A percentile compares a stretch with the other conserved stretches of the same genome.
Evolutionary conservation across 1,140 invertebrate species (phyloP).

Genomic region (Nasonia longicornis): DNA sequence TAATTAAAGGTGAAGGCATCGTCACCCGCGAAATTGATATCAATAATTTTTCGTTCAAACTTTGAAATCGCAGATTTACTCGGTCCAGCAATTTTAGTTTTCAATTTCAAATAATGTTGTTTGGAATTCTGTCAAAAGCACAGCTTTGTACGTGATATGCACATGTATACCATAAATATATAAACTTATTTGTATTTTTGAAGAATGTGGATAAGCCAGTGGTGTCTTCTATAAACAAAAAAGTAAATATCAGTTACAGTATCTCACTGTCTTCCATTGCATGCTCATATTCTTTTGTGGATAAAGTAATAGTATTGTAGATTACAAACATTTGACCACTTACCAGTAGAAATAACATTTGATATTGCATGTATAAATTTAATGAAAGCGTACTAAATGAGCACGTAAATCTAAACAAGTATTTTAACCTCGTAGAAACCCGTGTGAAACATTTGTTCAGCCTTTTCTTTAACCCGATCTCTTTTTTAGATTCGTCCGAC

Average conservation of each 20-base stretch:
- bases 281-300: neutral
- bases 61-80: too few relatives aligned
- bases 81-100: neutral
- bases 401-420: too few relatives aligned
- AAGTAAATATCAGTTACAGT: conserved; percentile 44
- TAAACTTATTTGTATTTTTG: conserved; percentile 39
- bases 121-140: conserved; percentile 3
- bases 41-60: too few relatives aligned
- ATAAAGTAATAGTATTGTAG: neutral
- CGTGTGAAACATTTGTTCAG: too few relatives aligned
- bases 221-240: conserved; percentile 33
- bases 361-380: neutral
- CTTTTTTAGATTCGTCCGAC: conserved; percentile 53
- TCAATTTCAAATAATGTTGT: neutral
- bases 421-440: too few relatives aligned
- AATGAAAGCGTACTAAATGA: neutral
- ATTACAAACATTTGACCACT: neutral
- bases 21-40: neutral
- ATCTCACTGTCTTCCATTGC: conserved; percentile 29
- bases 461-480: neutral
- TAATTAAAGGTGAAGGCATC: neutral
- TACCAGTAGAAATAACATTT: neutral
- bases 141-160: neutral
- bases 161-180: conserved; percentile 24
- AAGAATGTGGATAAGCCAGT: conserved; percentile 40